Percentiles rank a stretch among this genome's conserved stretches.
Conservation (phyloP, 2,797 vertebrate genomes). For the Pantherophis vulpinus region DNA sequence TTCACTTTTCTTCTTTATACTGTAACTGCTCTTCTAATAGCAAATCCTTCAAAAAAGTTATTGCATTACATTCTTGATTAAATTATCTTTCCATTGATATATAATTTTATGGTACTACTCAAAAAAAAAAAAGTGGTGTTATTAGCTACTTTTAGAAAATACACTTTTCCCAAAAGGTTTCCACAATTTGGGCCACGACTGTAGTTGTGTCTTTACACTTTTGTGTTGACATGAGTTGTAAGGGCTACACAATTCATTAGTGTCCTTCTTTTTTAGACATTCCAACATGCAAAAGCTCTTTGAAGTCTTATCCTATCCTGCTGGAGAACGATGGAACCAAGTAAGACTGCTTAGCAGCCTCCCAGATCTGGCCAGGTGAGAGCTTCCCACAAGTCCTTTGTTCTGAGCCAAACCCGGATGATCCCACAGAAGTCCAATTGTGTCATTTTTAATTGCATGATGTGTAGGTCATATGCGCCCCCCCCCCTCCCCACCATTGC, state of each 20-base stretch:
- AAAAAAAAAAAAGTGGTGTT: no score
- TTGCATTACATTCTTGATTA: no score
- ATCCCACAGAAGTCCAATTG: neutral
- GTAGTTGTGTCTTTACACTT: neutral
- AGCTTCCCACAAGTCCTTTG: neutral
- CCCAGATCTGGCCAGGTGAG: conserved; percentile 85
- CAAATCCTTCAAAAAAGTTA: no score
- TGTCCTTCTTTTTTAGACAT: conserved; percentile 72
- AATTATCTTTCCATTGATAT: no score
- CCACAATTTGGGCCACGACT: no score
- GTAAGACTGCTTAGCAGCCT: conserved; percentile 79
- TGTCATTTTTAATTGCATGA: neutral
- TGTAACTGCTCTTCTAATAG: no score
- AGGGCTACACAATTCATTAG: accelerated
- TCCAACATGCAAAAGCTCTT: conserved; percentile 81
- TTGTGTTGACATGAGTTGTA: neutral
- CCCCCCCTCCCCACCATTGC: neutral
- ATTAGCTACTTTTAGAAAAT: no score
- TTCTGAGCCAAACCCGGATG: neutral
- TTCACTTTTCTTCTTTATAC: no score
- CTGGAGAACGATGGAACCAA: conserved; percentile 77
- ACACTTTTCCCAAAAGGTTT: no score
- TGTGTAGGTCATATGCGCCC: neutral
- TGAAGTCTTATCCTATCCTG: conserved; percentile 72
- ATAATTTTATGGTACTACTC: no score